Evolutionary conservation across 2,113 vertebrate species (phyloP).

Genomic region (Quiscalus mexicanus): DNA sequence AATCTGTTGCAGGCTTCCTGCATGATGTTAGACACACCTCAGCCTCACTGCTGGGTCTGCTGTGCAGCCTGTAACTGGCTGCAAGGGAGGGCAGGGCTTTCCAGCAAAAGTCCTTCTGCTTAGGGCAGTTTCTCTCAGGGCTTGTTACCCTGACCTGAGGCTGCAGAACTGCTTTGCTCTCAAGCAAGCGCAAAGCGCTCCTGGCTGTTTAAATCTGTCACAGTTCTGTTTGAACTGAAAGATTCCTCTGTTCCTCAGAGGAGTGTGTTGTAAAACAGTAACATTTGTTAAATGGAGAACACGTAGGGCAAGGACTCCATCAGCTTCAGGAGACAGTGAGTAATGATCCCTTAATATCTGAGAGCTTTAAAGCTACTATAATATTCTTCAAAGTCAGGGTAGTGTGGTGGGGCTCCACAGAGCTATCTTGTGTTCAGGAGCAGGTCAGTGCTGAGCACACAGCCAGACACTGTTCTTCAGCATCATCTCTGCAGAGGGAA

Average conservation of each 20-base stretch:
- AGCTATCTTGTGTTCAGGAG: not conserved
- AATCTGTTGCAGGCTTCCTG: not conserved
- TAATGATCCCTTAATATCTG: slow-evolving; percentile 56
- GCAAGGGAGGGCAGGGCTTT: not conserved
- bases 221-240: slow-evolving; percentile 3
- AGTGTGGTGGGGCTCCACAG: fast-evolving
- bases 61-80: not conserved
- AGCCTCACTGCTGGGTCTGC: not conserved
- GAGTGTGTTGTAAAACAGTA: slow-evolving; percentile 55
- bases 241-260: not conserved
- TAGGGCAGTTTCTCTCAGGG: not conserved
- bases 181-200: fast-evolving
- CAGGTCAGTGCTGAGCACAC: fast-evolving
- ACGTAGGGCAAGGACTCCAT: slow-evolving; percentile 54
- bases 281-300: slow-evolving; percentile 69
- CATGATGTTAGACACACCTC: not conserved
- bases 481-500: not conserved
- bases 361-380: slow-evolving; percentile 41
- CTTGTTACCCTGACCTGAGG: not conserved
- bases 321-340: slow-evolving; percentile 53
- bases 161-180: not conserved
- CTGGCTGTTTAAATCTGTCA: not conserved
- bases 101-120: not conserved
- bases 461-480: not conserved
- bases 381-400: slow-evolving; percentile 52